Conservation (phyloP, 1,140 invertebrate genomes). For the Platorchestia sp. region DNA sequence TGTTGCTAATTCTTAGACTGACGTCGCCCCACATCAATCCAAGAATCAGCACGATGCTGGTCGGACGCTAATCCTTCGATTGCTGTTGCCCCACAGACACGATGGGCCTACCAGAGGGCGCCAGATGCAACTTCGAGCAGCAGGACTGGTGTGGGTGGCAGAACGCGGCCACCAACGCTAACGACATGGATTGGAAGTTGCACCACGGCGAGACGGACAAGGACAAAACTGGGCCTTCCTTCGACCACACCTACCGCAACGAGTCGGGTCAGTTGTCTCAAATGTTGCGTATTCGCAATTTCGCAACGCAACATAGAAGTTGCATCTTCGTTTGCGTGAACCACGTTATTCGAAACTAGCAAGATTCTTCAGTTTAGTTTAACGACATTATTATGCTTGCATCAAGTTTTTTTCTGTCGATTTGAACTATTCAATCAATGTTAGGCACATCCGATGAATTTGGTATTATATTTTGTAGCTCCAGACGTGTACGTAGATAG, state of each 20-base stretch:
- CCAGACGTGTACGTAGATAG: too few species aligned
- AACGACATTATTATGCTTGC: too few species aligned
- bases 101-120: slow-evolving; percentile 17
- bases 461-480: neutral
- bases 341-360: neutral
- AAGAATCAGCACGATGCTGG: too few species aligned
- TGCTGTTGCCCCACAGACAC: neutral
- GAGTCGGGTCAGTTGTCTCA: slow-evolving; percentile 57
- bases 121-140: slow-evolving; percentile 49
- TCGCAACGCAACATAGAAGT: too few species aligned
- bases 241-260: slow-evolving; percentile 63
- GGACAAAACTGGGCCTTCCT: slow-evolving; percentile 58
- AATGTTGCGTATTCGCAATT: neutral
- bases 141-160: slow-evolving; percentile 62
- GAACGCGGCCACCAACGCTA: slow-evolving; percentile 56
- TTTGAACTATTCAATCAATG: neutral
- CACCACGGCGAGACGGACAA: slow-evolving; percentile 58
- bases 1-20: too few species aligned
- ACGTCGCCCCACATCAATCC: too few species aligned
- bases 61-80: neutral
- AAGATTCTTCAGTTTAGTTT: neutral
- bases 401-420: too few species aligned
- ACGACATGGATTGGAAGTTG: slow-evolving; percentile 60
- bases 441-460: neutral
- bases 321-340: neutral